Base-by-base conservation (phyloP, 53 echinoderm and acorn worm genomes). In the Patiria pectinifera region DNA sequence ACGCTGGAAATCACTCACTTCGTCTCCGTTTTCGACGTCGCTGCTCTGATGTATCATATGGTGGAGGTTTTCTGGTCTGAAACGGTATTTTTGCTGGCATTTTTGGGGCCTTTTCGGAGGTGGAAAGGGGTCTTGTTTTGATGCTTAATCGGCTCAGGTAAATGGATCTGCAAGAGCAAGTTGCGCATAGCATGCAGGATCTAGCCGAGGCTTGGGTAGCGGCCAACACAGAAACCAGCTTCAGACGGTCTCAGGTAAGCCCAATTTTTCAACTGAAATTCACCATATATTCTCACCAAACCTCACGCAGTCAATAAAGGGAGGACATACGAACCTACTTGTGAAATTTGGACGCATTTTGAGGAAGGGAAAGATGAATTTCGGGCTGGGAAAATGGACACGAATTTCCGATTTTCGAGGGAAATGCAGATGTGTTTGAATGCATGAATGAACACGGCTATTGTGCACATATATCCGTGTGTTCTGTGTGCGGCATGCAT, bases 131-230 rank as follows among this genome's bases (percentile, higher is more conserved):
- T 80, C 71, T 58, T 80, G 74, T 89, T 95, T 92, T 69, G 59
- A 59, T 81, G 94, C 92, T 43, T 87, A 87, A 93, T 87, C 88
- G 87, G 93, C 93, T 93, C 88, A 87, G 93, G 75, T 46, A 10
- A 53, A 95, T 95, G 95, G 95, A 95, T 95, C 91, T 91, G 70
- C 59, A 85, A 78, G 60, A 71, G 26, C 93, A 93, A 87, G 93
- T 83, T 24, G 84, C 22, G 4, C 75, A 6, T 16, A 94, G 87
- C 74, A 92, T 94, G 92, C 95, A 95, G 59, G 95, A 94, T 95
- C 92, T 95, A 88, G 95, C 95, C 83, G 95, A 95, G 82, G 95
- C 95, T 63, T 95, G 95, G 95, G 95, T 94, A 23, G 93, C 94
- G n/a, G 94, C 92, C 48, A 95, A 79, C 49, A 93, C 93, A 45